Evolutionary conservation across 2,113 vertebrate genomes (phyloP).

Genomic region (Loxodonta africana): DNA sequence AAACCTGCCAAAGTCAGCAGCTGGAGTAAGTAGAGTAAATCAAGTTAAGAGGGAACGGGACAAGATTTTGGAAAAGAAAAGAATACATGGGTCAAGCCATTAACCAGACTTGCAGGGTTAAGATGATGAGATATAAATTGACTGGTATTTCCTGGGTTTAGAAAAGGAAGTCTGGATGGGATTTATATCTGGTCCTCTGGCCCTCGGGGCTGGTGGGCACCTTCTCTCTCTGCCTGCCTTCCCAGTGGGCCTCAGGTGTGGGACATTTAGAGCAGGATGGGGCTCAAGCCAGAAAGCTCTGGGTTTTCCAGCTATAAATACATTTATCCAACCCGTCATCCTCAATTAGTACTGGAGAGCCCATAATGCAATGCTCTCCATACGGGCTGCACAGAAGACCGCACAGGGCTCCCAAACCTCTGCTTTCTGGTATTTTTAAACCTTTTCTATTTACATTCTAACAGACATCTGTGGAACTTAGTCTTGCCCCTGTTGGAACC

Average conservation of each 20-base stretch:
- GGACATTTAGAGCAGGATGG: conserved; percentile 1
- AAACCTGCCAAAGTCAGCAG: conserved; percentile 89
- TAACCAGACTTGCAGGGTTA: conserved; percentile 80
- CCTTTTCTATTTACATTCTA: neutral
- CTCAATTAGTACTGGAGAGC: conserved; percentile 51
- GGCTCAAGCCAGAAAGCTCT: conserved; percentile 38
- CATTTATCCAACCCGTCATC: conserved; percentile 65
- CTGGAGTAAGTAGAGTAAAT: conserved; percentile 88
- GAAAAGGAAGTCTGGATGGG: conserved; percentile 70
- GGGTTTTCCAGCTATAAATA: conserved; percentile 71
- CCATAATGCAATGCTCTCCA: conserved; percentile 11
- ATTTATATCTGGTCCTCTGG: conserved; percentile 74
- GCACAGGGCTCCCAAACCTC: neutral
- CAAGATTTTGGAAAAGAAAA: conserved; percentile 86
- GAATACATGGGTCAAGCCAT: conserved; percentile 73
- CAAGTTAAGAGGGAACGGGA: conserved; percentile 88
- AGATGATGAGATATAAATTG: conserved; percentile 87
- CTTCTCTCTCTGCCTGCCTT: neutral
- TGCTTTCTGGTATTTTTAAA: neutral
- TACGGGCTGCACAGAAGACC: neutral
- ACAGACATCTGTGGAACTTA: neutral
- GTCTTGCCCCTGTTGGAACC: neutral
- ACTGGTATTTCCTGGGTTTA: conserved; percentile 85
- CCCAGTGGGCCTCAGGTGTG: conserved; percentile 9
- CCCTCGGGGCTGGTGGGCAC: neutral